phyloP scores from a whole-genome alignment of 2,113 vertebrate species.

The Eupsittula cactorum region DNA sequence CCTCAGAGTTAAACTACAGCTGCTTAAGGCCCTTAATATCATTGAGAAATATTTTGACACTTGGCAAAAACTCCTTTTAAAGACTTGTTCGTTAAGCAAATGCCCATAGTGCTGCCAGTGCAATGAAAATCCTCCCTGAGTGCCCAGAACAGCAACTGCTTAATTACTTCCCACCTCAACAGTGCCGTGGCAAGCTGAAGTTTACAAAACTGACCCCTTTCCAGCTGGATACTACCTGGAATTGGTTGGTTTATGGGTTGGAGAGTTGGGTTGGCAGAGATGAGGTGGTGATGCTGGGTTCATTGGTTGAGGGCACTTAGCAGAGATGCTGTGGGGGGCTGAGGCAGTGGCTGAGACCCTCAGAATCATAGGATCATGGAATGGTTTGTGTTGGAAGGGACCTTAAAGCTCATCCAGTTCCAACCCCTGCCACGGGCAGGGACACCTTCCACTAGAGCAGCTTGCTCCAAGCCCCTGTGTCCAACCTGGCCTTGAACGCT shows the following conservation, averaged over 20 bases:
- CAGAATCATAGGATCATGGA: background rate
- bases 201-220: background rate
- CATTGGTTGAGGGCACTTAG: background rate
- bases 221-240: background rate
- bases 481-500: background rate
- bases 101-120: background rate
- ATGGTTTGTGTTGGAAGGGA: background rate
- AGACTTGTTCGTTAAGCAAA: background rate
- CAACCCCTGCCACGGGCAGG: background rate
- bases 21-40: background rate
- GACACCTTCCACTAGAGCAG: background rate
- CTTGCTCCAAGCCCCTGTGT: background rate
- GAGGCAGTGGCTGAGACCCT: background rate
- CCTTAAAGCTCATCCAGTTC: background rate
- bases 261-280: background rate
- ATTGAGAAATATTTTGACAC: background rate
- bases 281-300: background rate
- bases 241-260: background rate
- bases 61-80: background rate
- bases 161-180: background rate
- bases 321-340: fast-evolving
- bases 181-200: fast-evolving
- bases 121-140: background rate
- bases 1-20: background rate
- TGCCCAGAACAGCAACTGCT: fast-evolving